Conservation (phyloP, 1,140 invertebrate species). For the Philopotamus ludificatus region DNA sequence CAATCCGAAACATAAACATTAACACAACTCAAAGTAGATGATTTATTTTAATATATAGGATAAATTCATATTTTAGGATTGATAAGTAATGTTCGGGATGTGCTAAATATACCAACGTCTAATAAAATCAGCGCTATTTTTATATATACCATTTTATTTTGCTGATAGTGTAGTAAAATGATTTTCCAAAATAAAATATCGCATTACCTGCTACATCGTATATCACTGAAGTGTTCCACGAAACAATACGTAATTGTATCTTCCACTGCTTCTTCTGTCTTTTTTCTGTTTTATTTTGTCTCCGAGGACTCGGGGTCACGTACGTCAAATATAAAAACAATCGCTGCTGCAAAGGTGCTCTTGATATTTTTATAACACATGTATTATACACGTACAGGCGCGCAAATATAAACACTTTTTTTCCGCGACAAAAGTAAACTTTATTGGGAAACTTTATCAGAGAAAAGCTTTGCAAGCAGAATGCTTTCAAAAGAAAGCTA, state of each 20-base stretch:
- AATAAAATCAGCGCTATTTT: too few relatives aligned
- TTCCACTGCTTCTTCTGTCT: background rate
- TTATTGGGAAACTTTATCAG: constrained; percentile 6
- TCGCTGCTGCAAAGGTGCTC: background rate
- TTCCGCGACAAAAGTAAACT: background rate
- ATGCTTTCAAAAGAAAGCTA: background rate
- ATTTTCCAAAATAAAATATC: too few relatives aligned
- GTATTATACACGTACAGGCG: too few relatives aligned
- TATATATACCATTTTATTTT: too few relatives aligned
- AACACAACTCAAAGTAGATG: too few relatives aligned
- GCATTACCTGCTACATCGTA: too few relatives aligned
- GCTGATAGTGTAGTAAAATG: too few relatives aligned
- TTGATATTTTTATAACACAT: background rate
- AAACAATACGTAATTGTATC: constrained; percentile 11
- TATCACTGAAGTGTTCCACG: background rate
- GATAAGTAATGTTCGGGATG: too few relatives aligned
- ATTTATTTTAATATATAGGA: too few relatives aligned
- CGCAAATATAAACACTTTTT: background rate
- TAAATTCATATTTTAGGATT: too few relatives aligned
- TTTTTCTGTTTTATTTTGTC: background rate
- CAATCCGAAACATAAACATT: too few relatives aligned
- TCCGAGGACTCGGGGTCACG: background rate
- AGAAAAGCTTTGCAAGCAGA: constrained; percentile 7
- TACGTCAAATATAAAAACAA: constrained; percentile 10
- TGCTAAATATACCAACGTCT: too few relatives aligned